These are phyloP conservation scores for Oenanthe oenanthe DNA, from an alignment of 2,113 vertebrate genomes.

Conservation along the genomic window DNA sequence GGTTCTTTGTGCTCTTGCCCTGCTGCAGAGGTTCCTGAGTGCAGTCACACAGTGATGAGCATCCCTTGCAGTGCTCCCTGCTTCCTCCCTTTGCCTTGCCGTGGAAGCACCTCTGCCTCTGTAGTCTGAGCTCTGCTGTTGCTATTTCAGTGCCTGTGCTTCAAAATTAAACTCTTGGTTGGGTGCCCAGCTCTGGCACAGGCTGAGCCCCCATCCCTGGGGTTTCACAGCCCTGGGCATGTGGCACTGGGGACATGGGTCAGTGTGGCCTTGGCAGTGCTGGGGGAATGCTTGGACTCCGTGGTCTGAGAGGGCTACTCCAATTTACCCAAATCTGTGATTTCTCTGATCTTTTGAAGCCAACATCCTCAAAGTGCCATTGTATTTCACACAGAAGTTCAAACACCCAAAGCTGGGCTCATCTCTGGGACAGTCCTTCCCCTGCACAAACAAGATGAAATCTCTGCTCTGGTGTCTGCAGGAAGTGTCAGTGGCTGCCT, in stretches of 20 bases:
- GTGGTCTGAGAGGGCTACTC: neutral
- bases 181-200: neutral
- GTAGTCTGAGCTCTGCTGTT: neutral
- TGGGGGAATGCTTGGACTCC: neutral
- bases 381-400: neutral
- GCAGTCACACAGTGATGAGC: too few relatives aligned
- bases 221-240: neutral
- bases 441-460: neutral
- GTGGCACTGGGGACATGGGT: neutral
- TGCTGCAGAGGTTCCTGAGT: neutral
- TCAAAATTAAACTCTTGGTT: neutral
- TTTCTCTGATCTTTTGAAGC: neutral
- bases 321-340: neutral
- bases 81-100: rapidly evolving
- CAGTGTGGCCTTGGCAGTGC: neutral
- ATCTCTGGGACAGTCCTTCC: neutral
- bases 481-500: neutral
- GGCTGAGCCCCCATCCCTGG: neutral
- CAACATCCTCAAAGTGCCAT: rapidly evolving
- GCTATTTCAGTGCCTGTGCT: neutral
- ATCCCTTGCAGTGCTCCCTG: neutral
- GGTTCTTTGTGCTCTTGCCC: neutral
- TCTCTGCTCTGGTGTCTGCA: neutral
- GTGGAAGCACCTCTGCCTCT: neutral
- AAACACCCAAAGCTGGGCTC: neutral